These are phyloP conservation scores for Albula glossodonta DNA, from an alignment of 2,113 vertebrate genomes.

Conservation along the genomic window DNA sequence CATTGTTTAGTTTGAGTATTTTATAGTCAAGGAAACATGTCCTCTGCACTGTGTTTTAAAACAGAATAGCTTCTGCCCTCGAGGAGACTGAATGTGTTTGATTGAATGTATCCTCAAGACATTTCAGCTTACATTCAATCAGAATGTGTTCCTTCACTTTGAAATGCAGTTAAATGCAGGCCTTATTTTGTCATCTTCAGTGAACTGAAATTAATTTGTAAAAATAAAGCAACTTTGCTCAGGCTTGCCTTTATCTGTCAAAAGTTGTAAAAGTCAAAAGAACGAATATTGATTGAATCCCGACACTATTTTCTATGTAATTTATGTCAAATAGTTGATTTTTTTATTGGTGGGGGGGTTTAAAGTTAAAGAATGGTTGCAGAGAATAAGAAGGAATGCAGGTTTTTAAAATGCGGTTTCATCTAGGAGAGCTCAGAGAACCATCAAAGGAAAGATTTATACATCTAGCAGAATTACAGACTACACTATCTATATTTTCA, in stretches of 20 bases:
- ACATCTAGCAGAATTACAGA: constrained; percentile 18
- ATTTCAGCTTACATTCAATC: no score
- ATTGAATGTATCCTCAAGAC: no score
- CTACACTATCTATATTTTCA: not conserved
- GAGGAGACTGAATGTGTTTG: no score
- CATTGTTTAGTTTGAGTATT: no score
- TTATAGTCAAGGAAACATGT: no score
- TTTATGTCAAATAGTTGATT: not conserved
- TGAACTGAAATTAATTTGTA: not conserved
- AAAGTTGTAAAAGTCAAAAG: not conserved
- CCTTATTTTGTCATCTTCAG: not conserved
- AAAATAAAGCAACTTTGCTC: not conserved
- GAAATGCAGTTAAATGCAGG: not conserved
- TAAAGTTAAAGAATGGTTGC: not conserved
- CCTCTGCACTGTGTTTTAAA: no score
- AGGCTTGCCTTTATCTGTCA: constrained; percentile 3
- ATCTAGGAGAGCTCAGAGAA: not conserved
- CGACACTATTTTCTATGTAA: not conserved
- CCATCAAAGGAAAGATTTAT: constrained; percentile 21
- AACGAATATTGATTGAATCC: not conserved
- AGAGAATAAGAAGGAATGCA: not conserved
- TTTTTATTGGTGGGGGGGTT: not conserved
- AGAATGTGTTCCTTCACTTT: no score
- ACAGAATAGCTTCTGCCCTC: no score
- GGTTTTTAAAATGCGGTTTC: constrained; percentile 10